These are phyloP conservation scores for Drosophila tanythrix DNA, from an alignment of 2,888 invertebrate genomes.

Conservation along the genomic window DNA sequence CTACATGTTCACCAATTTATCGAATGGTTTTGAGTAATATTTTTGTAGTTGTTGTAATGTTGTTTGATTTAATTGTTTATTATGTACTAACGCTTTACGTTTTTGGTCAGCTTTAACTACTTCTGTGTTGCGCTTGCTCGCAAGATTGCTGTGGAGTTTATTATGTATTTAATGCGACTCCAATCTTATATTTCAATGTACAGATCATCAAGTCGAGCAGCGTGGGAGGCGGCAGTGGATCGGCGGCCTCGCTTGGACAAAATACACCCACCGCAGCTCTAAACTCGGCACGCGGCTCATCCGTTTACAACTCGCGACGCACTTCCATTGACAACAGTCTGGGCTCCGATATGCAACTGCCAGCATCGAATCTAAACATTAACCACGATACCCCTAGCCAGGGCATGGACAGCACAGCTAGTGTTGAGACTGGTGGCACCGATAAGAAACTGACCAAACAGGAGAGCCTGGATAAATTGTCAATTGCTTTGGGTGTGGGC, in stretches of 20 bases:
- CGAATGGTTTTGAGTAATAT: constrained; percentile 27
- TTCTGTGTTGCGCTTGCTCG: constrained; percentile 39
- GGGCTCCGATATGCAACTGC: constrained; percentile 78
- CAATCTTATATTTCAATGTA: constrained; percentile 18
- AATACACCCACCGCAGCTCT: constrained; percentile 78
- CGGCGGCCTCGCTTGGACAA: constrained; percentile 71
- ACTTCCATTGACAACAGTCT: constrained; percentile 83
- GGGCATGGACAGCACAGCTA: constrained; percentile 37
- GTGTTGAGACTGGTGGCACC: constrained; percentile 37
- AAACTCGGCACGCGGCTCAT: constrained; percentile 80
- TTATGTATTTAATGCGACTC: not conserved
- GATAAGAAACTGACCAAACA: constrained; percentile 80
- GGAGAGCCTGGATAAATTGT: constrained; percentile 79
- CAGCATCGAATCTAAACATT: constrained; percentile 75
- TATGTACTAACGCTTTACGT: constrained; percentile 65
- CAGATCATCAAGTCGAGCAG: constrained; percentile 62
- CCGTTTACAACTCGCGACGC: constrained; percentile 83
- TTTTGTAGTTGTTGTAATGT: constrained; percentile 40
- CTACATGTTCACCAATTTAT: constrained; percentile 14
- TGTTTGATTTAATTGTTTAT: constrained; percentile 35
- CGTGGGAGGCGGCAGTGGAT: constrained; percentile 49
- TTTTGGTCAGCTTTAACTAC: constrained; percentile 37
- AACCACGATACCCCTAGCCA: constrained; percentile 52
- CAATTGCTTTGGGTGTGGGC: constrained; percentile 31
- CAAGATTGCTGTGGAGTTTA: not conserved